Percentiles rank a stretch among this genome's conserved stretches.
These are phyloP conservation scores for Drosophila bocki DNA, from an alignment of 1,140 invertebrate species.

Conservation along the genomic window DNA sequence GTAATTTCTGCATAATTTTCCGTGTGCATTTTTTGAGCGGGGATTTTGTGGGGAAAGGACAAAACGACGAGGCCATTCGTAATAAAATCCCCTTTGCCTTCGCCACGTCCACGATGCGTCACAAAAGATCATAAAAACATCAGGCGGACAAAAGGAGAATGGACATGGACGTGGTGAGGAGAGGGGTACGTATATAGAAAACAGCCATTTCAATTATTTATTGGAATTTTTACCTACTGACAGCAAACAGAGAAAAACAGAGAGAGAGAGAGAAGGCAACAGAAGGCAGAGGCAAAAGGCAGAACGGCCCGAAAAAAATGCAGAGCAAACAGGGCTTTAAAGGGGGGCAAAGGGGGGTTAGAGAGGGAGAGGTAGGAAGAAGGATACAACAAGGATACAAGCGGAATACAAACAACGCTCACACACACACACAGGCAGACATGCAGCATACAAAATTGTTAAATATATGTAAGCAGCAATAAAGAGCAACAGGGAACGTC, in stretches of 20 bases:
- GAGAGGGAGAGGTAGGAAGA: not conserved
- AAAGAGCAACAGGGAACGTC: slow-evolving; percentile 35
- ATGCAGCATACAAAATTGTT: slow-evolving; percentile 41
- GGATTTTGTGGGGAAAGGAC: slow-evolving; percentile 1
- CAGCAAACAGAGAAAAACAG: slow-evolving; percentile 79
- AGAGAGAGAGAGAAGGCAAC: slow-evolving; percentile 20
- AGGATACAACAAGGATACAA: slow-evolving; percentile 23
- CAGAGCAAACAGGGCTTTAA: not conserved
- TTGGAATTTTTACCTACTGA: slow-evolving; percentile 83
- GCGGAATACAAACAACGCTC: slow-evolving; percentile 37
- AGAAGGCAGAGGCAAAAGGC: slow-evolving; percentile 36
- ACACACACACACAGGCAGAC: slow-evolving; percentile 5
- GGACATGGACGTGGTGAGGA: not conserved
- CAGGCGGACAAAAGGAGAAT: slow-evolving; percentile 49
- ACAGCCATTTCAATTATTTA: slow-evolving; percentile 81
- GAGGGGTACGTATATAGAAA: slow-evolving; percentile 42
- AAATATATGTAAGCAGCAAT: slow-evolving; percentile 50
- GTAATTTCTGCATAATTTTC: slow-evolving; percentile 45
- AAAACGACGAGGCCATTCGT: slow-evolving; percentile 16
- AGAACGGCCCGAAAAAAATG: slow-evolving; percentile 32
- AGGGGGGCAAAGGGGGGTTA: not conserved
- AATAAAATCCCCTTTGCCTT: slow-evolving; percentile 49
- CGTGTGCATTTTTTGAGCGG: slow-evolving; percentile 20
- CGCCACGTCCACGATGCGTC: slow-evolving; percentile 24
- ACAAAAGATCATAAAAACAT: slow-evolving; percentile 59